Evolutionary conservation across 2,888 invertebrate genomes (phyloP).

Genomic region (Kryphioiulus occultus): DNA sequence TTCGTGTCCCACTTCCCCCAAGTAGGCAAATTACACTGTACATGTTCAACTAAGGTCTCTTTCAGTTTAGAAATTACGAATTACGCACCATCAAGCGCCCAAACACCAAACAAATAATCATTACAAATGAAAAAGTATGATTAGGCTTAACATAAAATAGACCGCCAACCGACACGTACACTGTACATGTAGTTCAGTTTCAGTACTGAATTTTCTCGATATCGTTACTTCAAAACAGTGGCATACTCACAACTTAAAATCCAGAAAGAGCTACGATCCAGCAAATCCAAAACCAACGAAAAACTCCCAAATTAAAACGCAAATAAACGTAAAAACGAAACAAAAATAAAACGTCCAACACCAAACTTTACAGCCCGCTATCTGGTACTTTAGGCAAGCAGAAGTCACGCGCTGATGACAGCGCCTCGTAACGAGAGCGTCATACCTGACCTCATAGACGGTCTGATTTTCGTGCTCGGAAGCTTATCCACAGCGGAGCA

Average conservation of each 20-base stretch:
- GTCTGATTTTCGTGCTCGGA: neutral
- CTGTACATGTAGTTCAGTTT: neutral
- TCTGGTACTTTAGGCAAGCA: neutral
- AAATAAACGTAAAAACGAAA: neutral
- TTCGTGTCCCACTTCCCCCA: no score
- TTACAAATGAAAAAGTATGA: neutral
- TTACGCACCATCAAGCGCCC: no score
- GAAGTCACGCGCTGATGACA: constrained; percentile 26
- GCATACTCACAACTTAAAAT: neutral
- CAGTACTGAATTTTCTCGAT: neutral
- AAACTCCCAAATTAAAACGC: neutral
- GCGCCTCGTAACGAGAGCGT: neutral
- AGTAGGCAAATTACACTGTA: no score
- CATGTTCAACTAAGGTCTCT: no score
- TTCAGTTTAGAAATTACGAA: no score
- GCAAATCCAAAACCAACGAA: neutral
- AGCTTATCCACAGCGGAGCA: neutral
- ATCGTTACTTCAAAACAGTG: neutral
- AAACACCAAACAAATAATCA: no score
- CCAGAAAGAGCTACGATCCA: no score
- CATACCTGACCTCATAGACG: neutral
- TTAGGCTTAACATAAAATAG: neutral
- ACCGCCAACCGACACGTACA: no score
- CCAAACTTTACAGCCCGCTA: neutral
- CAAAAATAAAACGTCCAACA: neutral